Percentiles rank a stretch among this genome's conserved stretches.
Evolutionary conservation across 1,140 invertebrate genomes (phyloP).

Genomic region (Kradibia gibbosae): DNA sequence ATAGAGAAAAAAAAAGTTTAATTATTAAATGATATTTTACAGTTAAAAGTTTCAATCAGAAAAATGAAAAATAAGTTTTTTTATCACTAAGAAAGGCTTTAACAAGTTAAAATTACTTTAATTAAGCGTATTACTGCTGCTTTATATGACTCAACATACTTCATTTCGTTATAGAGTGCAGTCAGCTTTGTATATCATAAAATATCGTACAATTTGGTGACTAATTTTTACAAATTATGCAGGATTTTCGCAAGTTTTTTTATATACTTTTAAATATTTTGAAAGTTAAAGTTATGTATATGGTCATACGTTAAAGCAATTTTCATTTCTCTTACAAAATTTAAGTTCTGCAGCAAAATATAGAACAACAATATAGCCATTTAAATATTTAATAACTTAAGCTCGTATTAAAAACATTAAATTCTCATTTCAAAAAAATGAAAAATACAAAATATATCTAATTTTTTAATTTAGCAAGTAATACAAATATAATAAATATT

Average conservation of each 20-base stretch:
- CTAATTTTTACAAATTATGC: constrained; percentile 45
- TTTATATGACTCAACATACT: constrained; percentile 56
- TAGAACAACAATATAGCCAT: no score
- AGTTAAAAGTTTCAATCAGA: constrained; percentile 11
- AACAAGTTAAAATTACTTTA: constrained; percentile 70
- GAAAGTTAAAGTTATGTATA: constrained; percentile 27
- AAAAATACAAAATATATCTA: no score
- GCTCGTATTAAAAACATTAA: no score
- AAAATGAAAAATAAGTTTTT: constrained; percentile 31
- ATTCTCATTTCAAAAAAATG: no score
- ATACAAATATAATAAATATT: no score
- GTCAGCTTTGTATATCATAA: background rate
- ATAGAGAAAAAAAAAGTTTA: background rate
- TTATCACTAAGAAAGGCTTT: constrained; percentile 47
- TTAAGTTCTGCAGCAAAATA: no score
- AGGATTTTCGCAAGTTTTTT: background rate
- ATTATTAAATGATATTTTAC: background rate
- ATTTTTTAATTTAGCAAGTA: no score
- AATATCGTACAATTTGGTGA: background rate
- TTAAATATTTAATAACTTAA: no score
- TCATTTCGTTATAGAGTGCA: constrained; percentile 45
- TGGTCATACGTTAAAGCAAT: no score
- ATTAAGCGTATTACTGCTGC: constrained; percentile 63
- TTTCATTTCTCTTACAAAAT: no score
- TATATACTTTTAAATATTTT: constrained; percentile 26